These are phyloP conservation scores for Phaethon lepturus DNA, from an alignment of 2,113 vertebrate genomes.

Conservation along the genomic window DNA sequence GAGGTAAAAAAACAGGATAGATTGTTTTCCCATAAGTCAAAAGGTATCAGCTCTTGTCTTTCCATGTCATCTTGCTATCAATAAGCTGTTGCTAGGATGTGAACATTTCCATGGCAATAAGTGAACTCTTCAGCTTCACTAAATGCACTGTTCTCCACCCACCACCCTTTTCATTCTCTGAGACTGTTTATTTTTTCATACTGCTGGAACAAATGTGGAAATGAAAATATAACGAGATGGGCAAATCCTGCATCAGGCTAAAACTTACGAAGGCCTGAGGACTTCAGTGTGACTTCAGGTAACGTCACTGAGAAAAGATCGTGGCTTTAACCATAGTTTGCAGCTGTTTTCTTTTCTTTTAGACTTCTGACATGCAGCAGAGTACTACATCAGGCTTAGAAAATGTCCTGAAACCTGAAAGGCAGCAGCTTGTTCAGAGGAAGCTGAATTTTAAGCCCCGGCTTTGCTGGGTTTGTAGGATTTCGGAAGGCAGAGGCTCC, in stretches of 20 bases:
- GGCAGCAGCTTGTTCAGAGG: background rate
- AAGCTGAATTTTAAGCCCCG: background rate
- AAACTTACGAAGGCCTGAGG: background rate
- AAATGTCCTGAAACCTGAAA: background rate
- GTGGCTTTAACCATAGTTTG: background rate
- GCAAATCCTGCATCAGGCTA: background rate
- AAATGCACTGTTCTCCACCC: background rate
- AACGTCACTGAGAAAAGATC: background rate
- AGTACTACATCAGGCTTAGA: background rate
- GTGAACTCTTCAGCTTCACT: conserved; percentile 51
- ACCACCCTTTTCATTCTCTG: background rate
- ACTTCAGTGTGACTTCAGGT: background rate
- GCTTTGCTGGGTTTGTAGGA: background rate
- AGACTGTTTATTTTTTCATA: background rate
- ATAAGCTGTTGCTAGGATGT: conserved; percentile 72
- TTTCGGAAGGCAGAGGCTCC: background rate
- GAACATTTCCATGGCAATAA: conserved; percentile 66
- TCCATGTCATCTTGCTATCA: conserved; percentile 60
- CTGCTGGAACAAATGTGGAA: background rate
- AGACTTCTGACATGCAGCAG: background rate
- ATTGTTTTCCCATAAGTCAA: conserved; percentile 16
- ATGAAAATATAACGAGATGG: background rate
- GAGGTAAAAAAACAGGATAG: background rate
- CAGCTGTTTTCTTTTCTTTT: background rate
- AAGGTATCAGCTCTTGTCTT: conserved; percentile 40